These are phyloP conservation scores for Talpa occidentalis DNA, from an alignment of 2,113 vertebrate genomes.

Conservation along the genomic window DNA sequence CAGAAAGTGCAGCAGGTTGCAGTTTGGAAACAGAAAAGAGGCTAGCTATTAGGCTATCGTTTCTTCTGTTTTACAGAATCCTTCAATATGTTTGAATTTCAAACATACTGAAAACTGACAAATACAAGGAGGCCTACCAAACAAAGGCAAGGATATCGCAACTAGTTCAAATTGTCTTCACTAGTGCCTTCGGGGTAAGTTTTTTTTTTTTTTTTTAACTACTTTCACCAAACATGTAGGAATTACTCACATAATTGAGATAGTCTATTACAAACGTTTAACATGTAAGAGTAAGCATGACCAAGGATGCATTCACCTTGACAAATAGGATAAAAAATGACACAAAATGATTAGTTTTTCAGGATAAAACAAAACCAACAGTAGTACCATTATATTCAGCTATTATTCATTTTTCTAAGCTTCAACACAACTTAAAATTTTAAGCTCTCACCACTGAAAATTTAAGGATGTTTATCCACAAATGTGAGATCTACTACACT, in stretches of 20 bases:
- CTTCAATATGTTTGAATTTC: slow-evolving; percentile 3
- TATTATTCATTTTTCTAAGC: slow-evolving; percentile 24
- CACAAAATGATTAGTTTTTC: not conserved
- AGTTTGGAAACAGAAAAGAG: not conserved
- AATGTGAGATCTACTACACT: not conserved
- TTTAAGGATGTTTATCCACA: not conserved
- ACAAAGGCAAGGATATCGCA: not conserved
- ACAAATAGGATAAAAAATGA: not conserved
- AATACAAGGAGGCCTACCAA: not conserved
- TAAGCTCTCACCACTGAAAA: not conserved
- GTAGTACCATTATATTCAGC: not conserved
- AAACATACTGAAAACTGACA: not conserved
- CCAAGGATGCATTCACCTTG: not conserved
- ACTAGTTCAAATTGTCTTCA: not conserved
- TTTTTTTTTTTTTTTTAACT: not conserved
- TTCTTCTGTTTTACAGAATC: slow-evolving; percentile 1
- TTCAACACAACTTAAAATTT: slow-evolving; percentile 13
- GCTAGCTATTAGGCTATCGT: not conserved
- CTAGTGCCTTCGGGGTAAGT: not conserved
- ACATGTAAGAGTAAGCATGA: not conserved
- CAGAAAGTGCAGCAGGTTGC: not conserved
- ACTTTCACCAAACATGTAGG: slow-evolving; percentile 39
- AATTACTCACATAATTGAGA: not conserved
- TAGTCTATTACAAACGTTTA: not conserved
- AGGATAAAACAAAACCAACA: slow-evolving; percentile 27